Conservation (phyloP, 2,888 invertebrate genomes). For the Ormyrus nitidulus region DNA sequence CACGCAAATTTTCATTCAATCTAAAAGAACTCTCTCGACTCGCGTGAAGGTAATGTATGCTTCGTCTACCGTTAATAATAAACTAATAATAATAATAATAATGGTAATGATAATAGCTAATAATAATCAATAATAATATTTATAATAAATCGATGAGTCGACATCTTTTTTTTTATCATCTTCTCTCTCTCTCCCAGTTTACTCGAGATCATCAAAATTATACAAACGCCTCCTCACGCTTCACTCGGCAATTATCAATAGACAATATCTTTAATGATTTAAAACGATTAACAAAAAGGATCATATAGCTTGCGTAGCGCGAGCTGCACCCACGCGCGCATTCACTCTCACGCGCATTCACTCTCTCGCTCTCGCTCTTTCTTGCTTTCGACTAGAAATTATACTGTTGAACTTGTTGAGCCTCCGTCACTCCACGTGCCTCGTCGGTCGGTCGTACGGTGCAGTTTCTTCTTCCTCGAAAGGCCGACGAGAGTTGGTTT, state of each 20-base stretch:
- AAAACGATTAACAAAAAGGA: constrained; percentile 22
- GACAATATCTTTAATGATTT: constrained; percentile 25
- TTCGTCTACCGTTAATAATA: constrained; percentile 2
- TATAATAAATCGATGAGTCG: constrained; percentile 47
- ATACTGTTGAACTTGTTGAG: constrained; percentile 44
- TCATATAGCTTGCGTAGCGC: constrained; percentile 4
- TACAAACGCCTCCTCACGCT: constrained; percentile 22
- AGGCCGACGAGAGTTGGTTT: too few relatives aligned
- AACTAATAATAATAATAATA: constrained; percentile 11
- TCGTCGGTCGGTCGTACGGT: background rate
- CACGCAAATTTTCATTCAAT: constrained; percentile 4
- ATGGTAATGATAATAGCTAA: constrained; percentile 8
- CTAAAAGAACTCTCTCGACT: background rate
- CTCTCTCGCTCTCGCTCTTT: background rate
- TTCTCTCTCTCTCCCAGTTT: constrained; percentile 11
- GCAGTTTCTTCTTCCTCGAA: background rate
- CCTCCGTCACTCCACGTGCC: background rate
- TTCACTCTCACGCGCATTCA: background rate
- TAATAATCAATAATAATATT: constrained; percentile 33
- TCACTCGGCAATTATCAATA: constrained; percentile 21
- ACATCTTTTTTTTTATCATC: constrained; percentile 1
- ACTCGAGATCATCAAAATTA: constrained; percentile 33
- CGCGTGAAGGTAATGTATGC: constrained; percentile 6
- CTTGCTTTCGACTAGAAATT: constrained; percentile 47
- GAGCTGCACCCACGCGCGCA: background rate